Evolutionary conservation across 2,888 invertebrate genomes (phyloP), one percentile per base, ranked within the genome.

Genomic region (Drosophila pseudotakahashii): DNA sequence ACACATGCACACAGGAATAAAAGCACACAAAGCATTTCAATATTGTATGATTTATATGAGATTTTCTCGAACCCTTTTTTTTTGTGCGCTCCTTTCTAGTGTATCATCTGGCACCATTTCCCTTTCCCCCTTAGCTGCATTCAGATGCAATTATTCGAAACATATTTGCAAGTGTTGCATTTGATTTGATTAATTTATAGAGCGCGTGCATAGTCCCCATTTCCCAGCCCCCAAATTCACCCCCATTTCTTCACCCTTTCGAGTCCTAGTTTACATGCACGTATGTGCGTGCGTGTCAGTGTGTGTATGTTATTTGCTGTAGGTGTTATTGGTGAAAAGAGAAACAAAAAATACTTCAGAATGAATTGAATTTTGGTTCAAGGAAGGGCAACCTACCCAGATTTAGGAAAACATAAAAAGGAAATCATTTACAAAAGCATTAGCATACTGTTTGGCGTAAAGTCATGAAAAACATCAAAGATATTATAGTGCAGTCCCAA

Each of bases 181-280:
- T 78, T 61, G 74, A 80, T 75, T 78, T 82, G 78, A 80, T 82
- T 80, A 80, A 80, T 85, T 85, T 82, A 77, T 75, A 62, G 78
- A 75, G 58, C 63, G 68, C 67, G 55, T 57, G 50, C 70, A 51
- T 63, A 51, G 48, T 16, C n/a, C 58, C 37, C 41, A 34, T 13
- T 34, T 19, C 16, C n/a, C 39, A 6, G 7, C 32, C 19, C 23
- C 32, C 16, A 36, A 44, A 26, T 52, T 44, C 19, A 14, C 19
- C 42, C 42, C 11, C 36, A 44, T 32, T 19, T 23, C 9, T 14
- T 13, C 30, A 30, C 53, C 50, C 23, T 36, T 32, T 57, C 11
- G 23, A 52, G 52, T 23, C 58, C 58, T 32, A 52, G 39, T 41
- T 47, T 37, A 41, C 44, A 34, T 66, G 45, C 54, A 55, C 48